Percentiles rank a stretch among this genome's conserved stretches.
Conservation (phyloP, 2,113 vertebrate genomes). For the Hypomesus transpacificus region DNA sequence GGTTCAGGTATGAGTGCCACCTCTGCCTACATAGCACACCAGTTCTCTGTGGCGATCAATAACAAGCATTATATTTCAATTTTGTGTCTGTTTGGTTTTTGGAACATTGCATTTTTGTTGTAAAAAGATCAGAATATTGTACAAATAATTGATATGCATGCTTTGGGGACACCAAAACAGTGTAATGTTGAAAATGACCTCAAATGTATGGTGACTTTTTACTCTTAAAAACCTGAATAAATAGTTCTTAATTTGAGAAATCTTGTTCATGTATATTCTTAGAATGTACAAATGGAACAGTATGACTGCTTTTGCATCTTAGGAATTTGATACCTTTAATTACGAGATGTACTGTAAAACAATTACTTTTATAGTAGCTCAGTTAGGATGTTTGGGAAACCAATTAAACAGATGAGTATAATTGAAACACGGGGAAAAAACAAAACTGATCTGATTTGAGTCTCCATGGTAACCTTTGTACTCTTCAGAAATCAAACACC, state of each 20-base stretch:
- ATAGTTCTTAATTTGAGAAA: slow-evolving; percentile 49
- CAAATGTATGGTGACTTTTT: slow-evolving; percentile 65
- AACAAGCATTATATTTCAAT: neutral
- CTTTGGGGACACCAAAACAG: slow-evolving; percentile 44
- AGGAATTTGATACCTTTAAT: no score
- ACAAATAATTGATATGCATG: slow-evolving; percentile 52
- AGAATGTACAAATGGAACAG: no score
- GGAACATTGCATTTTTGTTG: slow-evolving; percentile 36
- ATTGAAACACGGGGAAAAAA: neutral
- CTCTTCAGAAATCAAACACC: neutral
- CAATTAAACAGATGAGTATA: neutral
- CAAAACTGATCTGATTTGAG: neutral
- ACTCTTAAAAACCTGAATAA: slow-evolving; percentile 60
- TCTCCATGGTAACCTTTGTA: neutral
- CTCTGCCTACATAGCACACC: slow-evolving; percentile 35
- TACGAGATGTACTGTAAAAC: no score
- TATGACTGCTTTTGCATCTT: no score
- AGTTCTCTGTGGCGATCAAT: slow-evolving; percentile 25
- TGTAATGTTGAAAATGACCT: slow-evolving; percentile 54
- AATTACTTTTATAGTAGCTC: neutral
- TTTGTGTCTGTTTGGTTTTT: slow-evolving; percentile 48
- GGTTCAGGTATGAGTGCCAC: slow-evolving; percentile 47
- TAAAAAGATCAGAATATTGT: slow-evolving; percentile 35
- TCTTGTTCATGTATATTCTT: slow-evolving; percentile 39
- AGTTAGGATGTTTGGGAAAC: neutral